phyloP scores from a whole-genome alignment of 2,797 vertebrate species.

The Phoxinus dragarum region DNA sequence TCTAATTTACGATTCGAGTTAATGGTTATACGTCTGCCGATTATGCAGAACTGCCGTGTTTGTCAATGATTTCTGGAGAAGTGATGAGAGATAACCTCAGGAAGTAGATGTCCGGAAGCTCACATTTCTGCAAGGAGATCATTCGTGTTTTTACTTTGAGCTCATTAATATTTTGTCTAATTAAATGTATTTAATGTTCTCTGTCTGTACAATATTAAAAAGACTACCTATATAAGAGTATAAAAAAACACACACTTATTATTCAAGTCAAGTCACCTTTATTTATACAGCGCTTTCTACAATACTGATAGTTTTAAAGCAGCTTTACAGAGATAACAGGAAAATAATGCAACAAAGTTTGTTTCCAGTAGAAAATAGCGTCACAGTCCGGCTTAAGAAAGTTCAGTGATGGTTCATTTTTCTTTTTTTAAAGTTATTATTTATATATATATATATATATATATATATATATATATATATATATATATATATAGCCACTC shows the following conservation, averaged over 20 bases:
- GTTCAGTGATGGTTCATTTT: too few species aligned
- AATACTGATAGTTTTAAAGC: too few species aligned
- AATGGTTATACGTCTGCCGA: slow-evolving; percentile 71
- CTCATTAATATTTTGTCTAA: not conserved
- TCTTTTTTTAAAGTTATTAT: too few species aligned
- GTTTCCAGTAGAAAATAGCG: too few species aligned
- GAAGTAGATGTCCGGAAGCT: slow-evolving; percentile 68
- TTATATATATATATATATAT: too few species aligned
- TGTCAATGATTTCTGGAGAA: slow-evolving; percentile 77
- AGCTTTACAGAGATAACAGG: too few species aligned
- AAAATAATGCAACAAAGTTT: too few species aligned
- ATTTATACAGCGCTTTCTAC: too few species aligned
- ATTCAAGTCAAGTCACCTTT: not conserved
- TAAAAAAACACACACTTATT: not conserved
- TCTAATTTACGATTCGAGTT: slow-evolving; percentile 61
- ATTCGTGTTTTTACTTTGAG: slow-evolving; percentile 60
- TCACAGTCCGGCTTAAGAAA: too few species aligned
- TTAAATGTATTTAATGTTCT: not conserved
- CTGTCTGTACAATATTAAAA: not conserved
- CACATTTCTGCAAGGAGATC: too few species aligned
- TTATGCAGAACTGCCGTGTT: slow-evolving; percentile 64
- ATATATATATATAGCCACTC: too few species aligned
- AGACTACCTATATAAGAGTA: not conserved
- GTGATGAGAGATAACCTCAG: slow-evolving; percentile 75
- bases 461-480: too few species aligned